Base-by-base conservation (phyloP, 1,140 invertebrate genomes). In the Hydropsyche tenuis region DNA sequence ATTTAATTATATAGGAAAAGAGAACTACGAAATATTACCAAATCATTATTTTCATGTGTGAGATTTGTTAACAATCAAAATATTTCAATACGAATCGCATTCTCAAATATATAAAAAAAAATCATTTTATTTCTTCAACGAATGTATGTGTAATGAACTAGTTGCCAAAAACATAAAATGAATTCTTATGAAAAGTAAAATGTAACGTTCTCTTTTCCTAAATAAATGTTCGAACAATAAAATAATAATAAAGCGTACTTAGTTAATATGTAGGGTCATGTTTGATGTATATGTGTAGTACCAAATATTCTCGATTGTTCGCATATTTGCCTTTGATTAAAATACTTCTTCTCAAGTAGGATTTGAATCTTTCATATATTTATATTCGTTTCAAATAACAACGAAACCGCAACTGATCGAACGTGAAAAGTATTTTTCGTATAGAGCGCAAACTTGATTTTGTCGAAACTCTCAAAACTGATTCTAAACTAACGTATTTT, bases 201-300 rank as follows among this genome's bases (percentile, higher is more conserved):
- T n/a, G n/a, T 12, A 42, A 48, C 20, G 16, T 48, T 69, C 23
- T 69, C 20, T 69, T 51, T 45, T 65, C 30, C 27, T 65, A 11
- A 27, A 45, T 45, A 45, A 65, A 65, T 65, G 37, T 65, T 65
- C 42, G 63, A 65, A 65, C 63, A 65, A 65, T 65, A 65, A 65
- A 65, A 65, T 60, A 60, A 22, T 60, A 4, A 60, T 60, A 60
- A 60, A 60, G 12, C 30, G 63, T 65, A 65, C 63, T 65, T 65
- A 53, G 16, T 53, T 22, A 60, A 43, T 65, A 65, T 65, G 63
- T 65, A 65, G 63, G 30, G 30, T 18, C 27, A 65, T 65, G 63
- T 65, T 65, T 45, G 63, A 65, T 65, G 63, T 65, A 43, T 65
- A 65, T 65, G 63, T 65, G 63, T 65, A 65, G 63, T 65, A 45